phyloP scores from a whole-genome alignment of 2,113 vertebrate genomes.

The Strix aluco region DNA sequence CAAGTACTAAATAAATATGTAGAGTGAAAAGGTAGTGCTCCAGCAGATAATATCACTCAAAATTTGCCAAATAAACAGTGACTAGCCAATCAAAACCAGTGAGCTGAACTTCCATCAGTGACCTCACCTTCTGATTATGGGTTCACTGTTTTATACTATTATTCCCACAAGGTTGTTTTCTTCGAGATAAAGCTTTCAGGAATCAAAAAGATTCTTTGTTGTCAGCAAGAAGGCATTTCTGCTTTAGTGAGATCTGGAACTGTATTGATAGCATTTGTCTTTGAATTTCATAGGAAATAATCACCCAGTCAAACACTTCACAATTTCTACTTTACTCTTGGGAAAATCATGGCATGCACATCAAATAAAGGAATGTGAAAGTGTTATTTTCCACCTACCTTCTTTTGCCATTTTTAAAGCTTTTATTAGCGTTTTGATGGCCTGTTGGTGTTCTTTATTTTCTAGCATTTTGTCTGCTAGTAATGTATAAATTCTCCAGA shows the following conservation, averaged over 20 bases:
- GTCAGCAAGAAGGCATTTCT: constrained; percentile 54
- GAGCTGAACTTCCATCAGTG: neutral
- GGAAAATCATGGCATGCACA: constrained; percentile 39
- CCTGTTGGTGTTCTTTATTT: constrained; percentile 75
- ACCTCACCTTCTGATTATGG: constrained; percentile 24
- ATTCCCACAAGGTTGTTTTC: neutral
- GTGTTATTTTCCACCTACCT: constrained; percentile 74
- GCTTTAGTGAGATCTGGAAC: constrained; percentile 62
- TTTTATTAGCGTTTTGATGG: constrained; percentile 76
- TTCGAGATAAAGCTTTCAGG: constrained; percentile 61
- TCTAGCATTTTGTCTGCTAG: constrained; percentile 80
- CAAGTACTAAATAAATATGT: neutral
- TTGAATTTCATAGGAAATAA: constrained; percentile 74
- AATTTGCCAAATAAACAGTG: neutral
- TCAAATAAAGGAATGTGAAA: constrained; percentile 41
- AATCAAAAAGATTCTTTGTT: constrained; percentile 58
- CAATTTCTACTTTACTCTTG: constrained; percentile 54
- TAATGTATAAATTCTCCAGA: constrained; percentile 83
- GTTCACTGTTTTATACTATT: constrained; percentile 26
- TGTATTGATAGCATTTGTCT: constrained; percentile 70
- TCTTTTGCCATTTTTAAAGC: constrained; percentile 81
- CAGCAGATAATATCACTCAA: neutral
- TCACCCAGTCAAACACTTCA: constrained; percentile 54
- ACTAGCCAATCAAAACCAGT: neutral
- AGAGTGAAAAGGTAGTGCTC: neutral